Conservation (phyloP, 1,140 invertebrate genomes). For the Phocides pigmalion region DNA sequence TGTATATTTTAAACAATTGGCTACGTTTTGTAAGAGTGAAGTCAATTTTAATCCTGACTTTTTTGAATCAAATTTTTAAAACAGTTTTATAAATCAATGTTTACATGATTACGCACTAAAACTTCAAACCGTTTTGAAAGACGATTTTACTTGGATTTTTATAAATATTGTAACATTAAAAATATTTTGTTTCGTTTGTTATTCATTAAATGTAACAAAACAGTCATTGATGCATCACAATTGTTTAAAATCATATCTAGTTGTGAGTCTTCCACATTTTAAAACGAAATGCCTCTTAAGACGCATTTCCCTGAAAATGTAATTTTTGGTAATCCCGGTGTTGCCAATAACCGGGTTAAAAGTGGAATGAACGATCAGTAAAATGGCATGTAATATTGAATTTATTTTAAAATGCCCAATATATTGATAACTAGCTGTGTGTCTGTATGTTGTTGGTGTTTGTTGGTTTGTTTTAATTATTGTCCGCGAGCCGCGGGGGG, state of each 20-base stretch:
- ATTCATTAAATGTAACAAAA: neutral
- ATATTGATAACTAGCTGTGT: neutral
- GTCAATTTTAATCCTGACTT: too few relatives aligned
- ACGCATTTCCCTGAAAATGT: neutral
- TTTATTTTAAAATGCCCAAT: constrained; percentile 5
- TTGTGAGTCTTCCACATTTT: neutral
- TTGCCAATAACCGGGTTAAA: too few relatives aligned
- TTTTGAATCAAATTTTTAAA: too few relatives aligned
- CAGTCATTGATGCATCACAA: constrained; percentile 11
- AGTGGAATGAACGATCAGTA: neutral
- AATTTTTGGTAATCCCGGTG: neutral
- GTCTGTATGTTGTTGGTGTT: neutral
- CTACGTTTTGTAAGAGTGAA: too few relatives aligned
- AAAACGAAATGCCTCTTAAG: neutral
- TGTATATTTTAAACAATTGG: too few relatives aligned
- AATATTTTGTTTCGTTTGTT: neutral
- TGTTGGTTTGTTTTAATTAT: constrained; percentile 8
- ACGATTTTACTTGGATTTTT: neutral
- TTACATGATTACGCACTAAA: too few relatives aligned
- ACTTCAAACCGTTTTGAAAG: too few relatives aligned
- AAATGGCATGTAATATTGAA: neutral
- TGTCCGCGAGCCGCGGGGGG: too few relatives aligned
- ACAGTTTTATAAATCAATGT: too few relatives aligned
- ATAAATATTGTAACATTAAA: neutral
- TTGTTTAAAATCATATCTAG: neutral